Percentiles rank a stretch among this genome's conserved stretches.
These are phyloP conservation scores for Campylorhamphus procurvoides DNA, from an alignment of 2,113 vertebrate genomes.

Conservation along the genomic window DNA sequence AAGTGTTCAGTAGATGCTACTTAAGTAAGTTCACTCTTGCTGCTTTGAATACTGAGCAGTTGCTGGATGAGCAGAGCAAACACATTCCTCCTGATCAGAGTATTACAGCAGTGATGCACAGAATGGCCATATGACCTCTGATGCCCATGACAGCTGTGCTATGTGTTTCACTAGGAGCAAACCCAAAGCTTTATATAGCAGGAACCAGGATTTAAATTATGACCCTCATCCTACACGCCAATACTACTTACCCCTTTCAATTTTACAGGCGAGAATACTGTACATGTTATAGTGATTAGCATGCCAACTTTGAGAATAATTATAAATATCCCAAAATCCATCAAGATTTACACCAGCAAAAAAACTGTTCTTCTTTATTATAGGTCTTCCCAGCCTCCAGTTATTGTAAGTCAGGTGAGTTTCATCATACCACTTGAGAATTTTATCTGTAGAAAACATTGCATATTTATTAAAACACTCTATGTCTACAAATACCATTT, in stretches of 20 bases:
- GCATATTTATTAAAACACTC: not conserved
- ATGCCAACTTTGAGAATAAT: constrained; percentile 39
- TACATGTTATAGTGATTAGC: constrained; percentile 77
- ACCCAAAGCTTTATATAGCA: not conserved
- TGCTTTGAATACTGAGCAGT: not conserved
- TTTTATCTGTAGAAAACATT: constrained; percentile 75
- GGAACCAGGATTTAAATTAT: not conserved
- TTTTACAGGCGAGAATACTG: constrained; percentile 89
- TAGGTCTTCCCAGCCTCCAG: constrained; percentile 85
- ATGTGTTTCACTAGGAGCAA: not conserved
- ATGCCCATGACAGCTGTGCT: not conserved
- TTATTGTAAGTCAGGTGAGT: constrained; percentile 88
- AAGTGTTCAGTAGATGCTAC: not conserved
- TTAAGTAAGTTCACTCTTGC: not conserved
- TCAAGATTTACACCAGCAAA: constrained; percentile 82
- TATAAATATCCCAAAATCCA: constrained; percentile 84
- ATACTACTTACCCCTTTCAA: constrained; percentile 84
- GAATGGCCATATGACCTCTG: not conserved
- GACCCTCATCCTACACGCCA: not conserved
- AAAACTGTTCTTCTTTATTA: constrained; percentile 72
- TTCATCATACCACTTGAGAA: constrained; percentile 88
- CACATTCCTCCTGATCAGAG: not conserved
- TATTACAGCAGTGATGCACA: not conserved
- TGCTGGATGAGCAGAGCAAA: not conserved
- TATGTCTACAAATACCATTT: not conserved